Percentiles rank a stretch among this genome's conserved stretches.
Conservation (phyloP, 2,888 invertebrate genomes). For the Hartigia nigra region DNA sequence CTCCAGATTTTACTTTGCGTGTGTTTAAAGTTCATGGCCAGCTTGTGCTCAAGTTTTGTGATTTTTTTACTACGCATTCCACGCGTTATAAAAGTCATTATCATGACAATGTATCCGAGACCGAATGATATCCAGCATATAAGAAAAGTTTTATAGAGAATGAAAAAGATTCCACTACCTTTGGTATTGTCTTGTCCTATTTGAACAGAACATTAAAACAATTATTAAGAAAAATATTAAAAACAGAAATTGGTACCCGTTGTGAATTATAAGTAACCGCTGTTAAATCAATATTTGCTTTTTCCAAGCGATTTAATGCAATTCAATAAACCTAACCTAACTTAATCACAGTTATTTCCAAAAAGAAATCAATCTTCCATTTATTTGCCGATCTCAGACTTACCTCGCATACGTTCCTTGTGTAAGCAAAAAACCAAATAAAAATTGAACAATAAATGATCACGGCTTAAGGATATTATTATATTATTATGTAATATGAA, state of each 20-base stretch:
- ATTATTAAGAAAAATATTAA: not conserved
- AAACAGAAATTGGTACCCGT: not conserved
- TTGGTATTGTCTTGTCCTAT: constrained; percentile 60
- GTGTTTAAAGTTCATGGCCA: constrained; percentile 80
- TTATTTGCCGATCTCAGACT: constrained; percentile 28
- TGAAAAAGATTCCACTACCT: constrained; percentile 72
- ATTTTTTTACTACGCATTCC: constrained; percentile 82
- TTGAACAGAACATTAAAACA: not conserved
- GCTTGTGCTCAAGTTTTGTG: constrained; percentile 79
- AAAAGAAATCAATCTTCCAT: constrained; percentile 50
- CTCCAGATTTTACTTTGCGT: constrained; percentile 83
- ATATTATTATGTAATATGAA: not conserved
- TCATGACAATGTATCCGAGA: constrained; percentile 90
- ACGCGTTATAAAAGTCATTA: constrained; percentile 84
- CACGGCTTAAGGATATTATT: not conserved
- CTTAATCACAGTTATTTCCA: not conserved
- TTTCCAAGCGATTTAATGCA: not conserved
- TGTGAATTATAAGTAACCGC: no score
- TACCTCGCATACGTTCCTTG: constrained; percentile 61
- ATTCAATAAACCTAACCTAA: not conserved
- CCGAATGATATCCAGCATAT: constrained; percentile 93
- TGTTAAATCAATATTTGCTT: not conserved
- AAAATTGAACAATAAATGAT: not conserved
- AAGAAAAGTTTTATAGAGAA: constrained; percentile 83
- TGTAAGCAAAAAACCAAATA: not conserved